Conservation (phyloP, 2,888 invertebrate species). For the Octonoba sinensis region DNA sequence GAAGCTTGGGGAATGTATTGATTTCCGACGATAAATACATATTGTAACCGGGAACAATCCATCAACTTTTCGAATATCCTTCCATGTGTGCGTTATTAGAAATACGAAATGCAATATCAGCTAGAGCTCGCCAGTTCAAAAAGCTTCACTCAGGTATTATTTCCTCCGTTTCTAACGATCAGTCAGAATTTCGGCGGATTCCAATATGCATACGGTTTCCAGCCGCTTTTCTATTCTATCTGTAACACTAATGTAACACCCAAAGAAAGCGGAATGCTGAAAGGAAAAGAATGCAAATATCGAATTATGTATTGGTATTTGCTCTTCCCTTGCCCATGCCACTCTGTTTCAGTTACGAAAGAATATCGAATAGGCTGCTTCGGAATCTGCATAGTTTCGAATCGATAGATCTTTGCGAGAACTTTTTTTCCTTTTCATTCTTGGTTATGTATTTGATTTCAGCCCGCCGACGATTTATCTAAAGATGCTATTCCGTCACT, state of each 20-base stretch:
- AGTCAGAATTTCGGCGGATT: slow-evolving; percentile 49
- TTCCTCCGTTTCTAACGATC: slow-evolving; percentile 54
- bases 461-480: slow-evolving; percentile 54
- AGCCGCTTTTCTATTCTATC: slow-evolving; percentile 59
- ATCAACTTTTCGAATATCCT: slow-evolving; percentile 64
- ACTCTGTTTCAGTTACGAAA: slow-evolving; percentile 59
- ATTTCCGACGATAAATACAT: slow-evolving; percentile 65
- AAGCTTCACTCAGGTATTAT: slow-evolving; percentile 62
- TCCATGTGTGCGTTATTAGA: slow-evolving; percentile 63
- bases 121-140: slow-evolving; percentile 50
- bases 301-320: slow-evolving; percentile 64
- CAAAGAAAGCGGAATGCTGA: slow-evolving; percentile 48
- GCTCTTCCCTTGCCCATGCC: slow-evolving; percentile 51
- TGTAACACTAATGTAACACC: slow-evolving; percentile 59
- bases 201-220: slow-evolving; percentile 61
- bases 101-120: slow-evolving; percentile 64
- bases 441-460: slow-evolving; percentile 43
- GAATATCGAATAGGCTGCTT: slow-evolving; percentile 55
- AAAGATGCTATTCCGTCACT: slow-evolving; percentile 54
- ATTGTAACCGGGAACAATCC: slow-evolving; percentile 63
- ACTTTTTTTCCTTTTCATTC: slow-evolving; percentile 27
- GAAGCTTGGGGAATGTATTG: slow-evolving; percentile 48
- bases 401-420: slow-evolving; percentile 40
- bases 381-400: slow-evolving; percentile 55
- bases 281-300: slow-evolving; percentile 62